Evolutionary conservation across 2,797 vertebrate genomes (phyloP), one percentile per base, ranked within the genome.

Genomic region (Lacerta agilis): DNA sequence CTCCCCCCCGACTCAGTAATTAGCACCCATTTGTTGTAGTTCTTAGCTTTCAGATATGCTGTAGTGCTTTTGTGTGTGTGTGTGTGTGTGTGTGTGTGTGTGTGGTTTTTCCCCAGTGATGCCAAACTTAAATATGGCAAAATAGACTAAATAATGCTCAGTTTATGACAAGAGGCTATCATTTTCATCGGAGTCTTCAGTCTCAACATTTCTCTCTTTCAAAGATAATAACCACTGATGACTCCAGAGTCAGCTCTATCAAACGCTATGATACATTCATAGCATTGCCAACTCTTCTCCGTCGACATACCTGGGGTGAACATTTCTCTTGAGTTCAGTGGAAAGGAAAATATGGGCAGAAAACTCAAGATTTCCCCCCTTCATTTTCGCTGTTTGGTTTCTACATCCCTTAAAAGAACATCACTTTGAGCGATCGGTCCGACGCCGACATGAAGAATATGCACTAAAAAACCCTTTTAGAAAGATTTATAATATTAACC

Each of bases 401-500:
- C 92, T 91, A 89, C 93, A 94, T 95, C 88, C 7, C 95, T 94
- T 95, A 92, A 96, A 96, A 96, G 94, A 94, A 90, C 95, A 96
- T 96, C 90, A 41, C 92, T 96, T 94, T 94, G 90, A 0, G 72
- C 95, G 94, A 97, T 96, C 96, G 96, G 96, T 96, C 95, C 94
- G 95, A 94, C 94, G 90, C 87, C 94, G 79, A 94, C 94, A 96
- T 96, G 95, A 97, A 96, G 94, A 97, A 97, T 97, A 96, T 95
- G 95, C 94, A 95, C 95, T 96, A 93, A 97, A 96, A 89, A 96
- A 97, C 95, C 96, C 94, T 95, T 96, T 96, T 97, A 96, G 95
- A 96, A 96, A 96, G 97, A 97, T 97, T 97, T 97, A 97, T 97
- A 96, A 96, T 96, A 97, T 96, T 96, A 97, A 96, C 96, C 95